Evolutionary conservation across 1,140 invertebrate species (phyloP).

Genomic region (Cotesia vestalis): DNA sequence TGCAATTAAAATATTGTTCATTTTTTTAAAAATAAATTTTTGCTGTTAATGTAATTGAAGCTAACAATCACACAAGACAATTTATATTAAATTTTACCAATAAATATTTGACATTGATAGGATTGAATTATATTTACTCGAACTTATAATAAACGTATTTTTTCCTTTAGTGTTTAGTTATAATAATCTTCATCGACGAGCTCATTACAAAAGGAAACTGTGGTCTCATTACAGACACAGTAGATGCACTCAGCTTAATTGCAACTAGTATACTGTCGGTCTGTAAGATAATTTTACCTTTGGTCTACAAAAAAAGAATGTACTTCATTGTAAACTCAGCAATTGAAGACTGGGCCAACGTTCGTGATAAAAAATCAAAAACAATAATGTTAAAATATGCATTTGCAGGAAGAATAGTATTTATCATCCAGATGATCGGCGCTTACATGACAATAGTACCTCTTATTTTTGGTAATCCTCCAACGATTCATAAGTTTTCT

Average conservation of each 20-base stretch:
- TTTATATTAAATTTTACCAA: too few relatives aligned
- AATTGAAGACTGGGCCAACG: conserved; percentile 23
- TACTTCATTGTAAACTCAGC: conserved; percentile 15
- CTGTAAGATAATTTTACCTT: conserved; percentile 20
- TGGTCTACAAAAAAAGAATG: conserved; percentile 16
- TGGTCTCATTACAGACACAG: background rate
- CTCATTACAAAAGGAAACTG: conserved; percentile 9
- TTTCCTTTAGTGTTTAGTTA: conserved; percentile 9
- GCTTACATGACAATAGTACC: conserved; percentile 14
- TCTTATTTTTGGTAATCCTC: conserved; percentile 13
- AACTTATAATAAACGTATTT: background rate
- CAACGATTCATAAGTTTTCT: background rate
- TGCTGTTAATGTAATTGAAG: too few relatives aligned
- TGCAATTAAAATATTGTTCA: too few relatives aligned
- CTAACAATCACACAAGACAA: too few relatives aligned
- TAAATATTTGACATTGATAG: background rate
- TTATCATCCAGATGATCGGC: conserved; percentile 27
- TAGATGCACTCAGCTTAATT: conserved; percentile 15
- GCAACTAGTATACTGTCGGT: conserved; percentile 3
- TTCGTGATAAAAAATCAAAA: background rate
- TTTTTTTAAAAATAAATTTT: too few relatives aligned
- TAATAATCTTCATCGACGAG: conserved; percentile 20
- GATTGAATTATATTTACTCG: background rate
- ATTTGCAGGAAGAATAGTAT: conserved; percentile 13
- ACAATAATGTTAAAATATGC: conserved; percentile 27